Base-by-base conservation (phyloP, 2,113 vertebrate genomes). In the Lagopus muta region DNA sequence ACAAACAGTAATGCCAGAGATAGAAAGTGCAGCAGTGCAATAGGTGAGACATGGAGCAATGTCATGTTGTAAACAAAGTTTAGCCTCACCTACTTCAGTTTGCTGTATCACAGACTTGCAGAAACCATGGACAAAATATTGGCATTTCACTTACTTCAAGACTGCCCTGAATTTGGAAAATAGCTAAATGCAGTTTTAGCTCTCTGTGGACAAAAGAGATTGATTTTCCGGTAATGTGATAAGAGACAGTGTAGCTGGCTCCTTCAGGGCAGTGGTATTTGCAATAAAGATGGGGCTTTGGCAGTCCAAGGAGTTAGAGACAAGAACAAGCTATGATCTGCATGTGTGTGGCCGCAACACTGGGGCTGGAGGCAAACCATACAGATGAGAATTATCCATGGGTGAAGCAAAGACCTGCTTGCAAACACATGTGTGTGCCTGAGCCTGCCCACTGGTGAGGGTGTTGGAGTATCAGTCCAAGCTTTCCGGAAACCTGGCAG, bases 321-420 rank as follows among this genome's bases (percentile, higher is more conserved):
- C 45, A 72, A 90, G 57, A 93, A 75, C 83, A 96, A 96, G 88
- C 80, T 83, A 84, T 2, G 38, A 94, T 55, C 65, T 93, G 65
- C 50, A 45, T 45, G n/a, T 47, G 28, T 84, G 69, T 86, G 45
- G 47, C 88, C 69, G 52, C 52, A 93, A 88, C 80, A 86, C 57
- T 69, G 47, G 43, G 73, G 36, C 65, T 92, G 90, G 69, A 92
- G 57, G 70, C 82, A 94, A 93, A 88, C 57, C 42, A 60, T 74
- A 83, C 69, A 11, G 22, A 78, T 60, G 52, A 81, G 94, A 90
- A 86, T 48, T 54, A 80, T 69, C 90, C 36, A 65, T 13, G 15
- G 38, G 10, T 81, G 65, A 94, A 95, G 86, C 90, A 95, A 93
- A 94, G 80, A 83, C 17, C 1, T 24, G 55, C 88, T 88, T 92